Evolutionary conservation across 2,113 vertebrate species (phyloP).

Genomic region (Tyto alba): DNA sequence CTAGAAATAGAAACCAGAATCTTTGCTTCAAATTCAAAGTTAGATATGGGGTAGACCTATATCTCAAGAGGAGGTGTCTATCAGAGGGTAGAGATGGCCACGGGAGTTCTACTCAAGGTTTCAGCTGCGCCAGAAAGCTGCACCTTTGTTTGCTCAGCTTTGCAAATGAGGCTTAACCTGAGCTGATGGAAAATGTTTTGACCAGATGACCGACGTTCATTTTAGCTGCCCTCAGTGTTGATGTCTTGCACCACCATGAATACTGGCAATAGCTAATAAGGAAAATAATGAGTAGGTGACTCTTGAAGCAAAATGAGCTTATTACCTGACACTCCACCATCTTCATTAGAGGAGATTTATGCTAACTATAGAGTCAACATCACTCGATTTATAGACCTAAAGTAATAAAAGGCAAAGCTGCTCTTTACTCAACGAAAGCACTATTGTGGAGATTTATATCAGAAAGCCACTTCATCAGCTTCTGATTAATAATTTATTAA

Average conservation of each 20-base stretch:
- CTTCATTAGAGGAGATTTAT: background rate
- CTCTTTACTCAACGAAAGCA: background rate
- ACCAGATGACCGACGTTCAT: background rate
- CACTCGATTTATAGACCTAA: background rate
- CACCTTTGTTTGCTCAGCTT: background rate
- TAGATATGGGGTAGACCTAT: background rate
- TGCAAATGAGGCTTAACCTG: background rate
- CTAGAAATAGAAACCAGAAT: background rate
- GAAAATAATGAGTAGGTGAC: background rate
- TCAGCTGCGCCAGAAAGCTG: background rate
- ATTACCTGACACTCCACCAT: background rate
- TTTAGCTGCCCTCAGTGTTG: background rate
- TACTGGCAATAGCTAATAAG: background rate
- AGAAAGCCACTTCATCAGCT: background rate
- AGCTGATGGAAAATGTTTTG: background rate
- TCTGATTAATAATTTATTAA: slow-evolving; percentile 21
- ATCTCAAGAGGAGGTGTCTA: background rate
- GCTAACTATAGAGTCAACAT: background rate
- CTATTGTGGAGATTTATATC: background rate
- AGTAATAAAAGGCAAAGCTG: background rate
- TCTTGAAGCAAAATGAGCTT: background rate
- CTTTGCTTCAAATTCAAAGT: background rate
- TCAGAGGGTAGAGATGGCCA: background rate
- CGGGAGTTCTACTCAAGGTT: background rate
- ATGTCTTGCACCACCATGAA: background rate